phyloP scores from a whole-genome alignment of 1,140 invertebrate species.

The Cotesia glomerata region DNA sequence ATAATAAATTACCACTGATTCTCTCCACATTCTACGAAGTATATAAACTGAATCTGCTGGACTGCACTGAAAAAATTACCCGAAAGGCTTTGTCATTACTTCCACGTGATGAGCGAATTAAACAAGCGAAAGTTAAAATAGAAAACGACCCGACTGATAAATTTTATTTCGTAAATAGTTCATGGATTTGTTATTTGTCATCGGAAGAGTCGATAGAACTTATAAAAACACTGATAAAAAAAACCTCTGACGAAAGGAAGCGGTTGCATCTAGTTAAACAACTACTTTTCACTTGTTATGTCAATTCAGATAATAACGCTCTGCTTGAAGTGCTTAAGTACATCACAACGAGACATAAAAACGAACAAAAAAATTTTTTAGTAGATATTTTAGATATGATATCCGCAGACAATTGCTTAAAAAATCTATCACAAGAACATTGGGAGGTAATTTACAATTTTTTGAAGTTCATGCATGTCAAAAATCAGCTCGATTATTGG shows the following conservation, averaged over 20 bases:
- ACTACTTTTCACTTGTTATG: slow-evolving; percentile 45
- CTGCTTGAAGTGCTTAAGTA: slow-evolving; percentile 44
- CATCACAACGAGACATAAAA: slow-evolving; percentile 40
- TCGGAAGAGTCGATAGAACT: slow-evolving; percentile 37
- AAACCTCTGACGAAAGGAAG: background rate
- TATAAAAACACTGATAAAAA: slow-evolving; percentile 41
- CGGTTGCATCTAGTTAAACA: slow-evolving; percentile 30
- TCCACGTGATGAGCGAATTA: slow-evolving; percentile 38
- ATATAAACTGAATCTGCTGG: slow-evolving; percentile 39
- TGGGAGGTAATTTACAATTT: too few relatives aligned
- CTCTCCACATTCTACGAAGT: slow-evolving; percentile 36
- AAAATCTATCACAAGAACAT: background rate
- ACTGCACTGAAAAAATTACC: slow-evolving; percentile 31
- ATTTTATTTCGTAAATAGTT: background rate
- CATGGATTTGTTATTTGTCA: slow-evolving; percentile 50
- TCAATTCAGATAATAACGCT: slow-evolving; percentile 44
- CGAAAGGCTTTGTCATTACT: slow-evolving; percentile 37
- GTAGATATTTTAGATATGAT: slow-evolving; percentile 24
- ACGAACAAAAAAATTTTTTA: slow-evolving; percentile 39
- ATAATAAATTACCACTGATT: slow-evolving; percentile 35
- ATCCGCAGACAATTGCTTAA: background rate
- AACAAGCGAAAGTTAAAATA: slow-evolving; percentile 45
- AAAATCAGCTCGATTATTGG: too few relatives aligned
- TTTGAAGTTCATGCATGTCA: too few relatives aligned
- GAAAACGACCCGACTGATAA: slow-evolving; percentile 7